These are phyloP conservation scores for Stenopsyche tienmushanensis DNA, from an alignment of 1,140 invertebrate genomes.

Conservation along the genomic window DNA sequence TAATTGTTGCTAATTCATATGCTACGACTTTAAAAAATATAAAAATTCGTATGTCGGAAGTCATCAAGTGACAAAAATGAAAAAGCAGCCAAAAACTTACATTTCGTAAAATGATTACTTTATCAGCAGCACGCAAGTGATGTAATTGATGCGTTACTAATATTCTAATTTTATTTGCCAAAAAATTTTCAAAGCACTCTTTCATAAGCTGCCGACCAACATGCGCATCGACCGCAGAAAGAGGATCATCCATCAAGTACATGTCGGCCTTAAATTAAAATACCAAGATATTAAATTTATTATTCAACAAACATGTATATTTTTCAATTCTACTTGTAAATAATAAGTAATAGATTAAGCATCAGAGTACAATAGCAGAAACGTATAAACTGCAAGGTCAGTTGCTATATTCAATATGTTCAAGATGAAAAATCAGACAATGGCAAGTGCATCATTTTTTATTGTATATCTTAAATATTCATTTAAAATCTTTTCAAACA, in stretches of 20 bases:
- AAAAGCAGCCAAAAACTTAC: conserved; percentile 51
- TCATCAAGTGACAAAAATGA: neutral
- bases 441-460: no score
- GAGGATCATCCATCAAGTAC: conserved; percentile 72
- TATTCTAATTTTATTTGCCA: conserved; percentile 71
- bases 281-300: no score
- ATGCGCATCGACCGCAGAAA: conserved; percentile 69
- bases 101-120: conserved; percentile 63
- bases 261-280: conserved; percentile 58
- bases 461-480: neutral
- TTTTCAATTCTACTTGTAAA: no score
- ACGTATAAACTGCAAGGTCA: no score
- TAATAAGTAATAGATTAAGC: no score
- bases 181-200: conserved; percentile 65
- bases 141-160: conserved; percentile 89
- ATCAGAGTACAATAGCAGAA: no score
- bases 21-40: neutral
- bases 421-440: no score
- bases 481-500: neutral
- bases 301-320: no score
- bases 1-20: neutral
- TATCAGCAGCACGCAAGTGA: conserved; percentile 74
- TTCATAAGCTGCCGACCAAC: conserved; percentile 69
- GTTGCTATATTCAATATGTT: no score
- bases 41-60: neutral